Evolutionary conservation across 92 coral and sea anemone genomes (phyloP).

Genomic region (Actinostola sp.): DNA sequence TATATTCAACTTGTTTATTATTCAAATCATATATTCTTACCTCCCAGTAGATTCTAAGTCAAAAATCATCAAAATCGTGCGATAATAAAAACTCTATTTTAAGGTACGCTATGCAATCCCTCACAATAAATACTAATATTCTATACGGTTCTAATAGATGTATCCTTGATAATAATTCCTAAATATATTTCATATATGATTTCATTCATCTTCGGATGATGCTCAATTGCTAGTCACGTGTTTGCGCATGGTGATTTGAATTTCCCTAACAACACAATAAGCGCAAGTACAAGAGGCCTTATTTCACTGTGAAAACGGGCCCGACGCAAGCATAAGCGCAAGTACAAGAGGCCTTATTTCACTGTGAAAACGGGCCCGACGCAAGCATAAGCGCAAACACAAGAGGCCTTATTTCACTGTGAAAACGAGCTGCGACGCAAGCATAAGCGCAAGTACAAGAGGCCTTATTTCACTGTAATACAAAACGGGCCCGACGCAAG

Average conservation of each 20-base stretch:
- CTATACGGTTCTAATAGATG: conserved; percentile 5
- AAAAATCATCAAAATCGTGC: conserved; percentile 14
- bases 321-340: too few relatives aligned
- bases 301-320: too few relatives aligned
- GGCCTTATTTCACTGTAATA: too few relatives aligned
- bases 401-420: too few relatives aligned
- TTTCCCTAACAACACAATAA: too few relatives aligned
- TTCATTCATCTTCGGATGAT: background rate
- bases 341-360: too few relatives aligned
- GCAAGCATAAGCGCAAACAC: too few relatives aligned
- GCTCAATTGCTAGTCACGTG: background rate
- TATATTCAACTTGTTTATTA: conserved; percentile 5
- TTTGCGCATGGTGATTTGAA: background rate
- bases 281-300: too few relatives aligned
- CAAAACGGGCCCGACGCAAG: too few relatives aligned
- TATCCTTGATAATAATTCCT: background rate
- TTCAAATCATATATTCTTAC: background rate
- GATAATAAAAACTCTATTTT: conserved; percentile 5
- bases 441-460: too few relatives aligned
- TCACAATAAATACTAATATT: conserved; percentile 11
- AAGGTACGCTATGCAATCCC: background rate
- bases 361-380: too few relatives aligned
- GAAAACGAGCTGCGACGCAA: too few relatives aligned
- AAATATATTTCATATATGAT: background rate
- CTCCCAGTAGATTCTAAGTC: background rate